A percentile compares a stretch with the other conserved stretches of the same genome.
Evolutionary conservation across 2,888 invertebrate species (phyloP).

Genomic region (Macaria liturata): DNA sequence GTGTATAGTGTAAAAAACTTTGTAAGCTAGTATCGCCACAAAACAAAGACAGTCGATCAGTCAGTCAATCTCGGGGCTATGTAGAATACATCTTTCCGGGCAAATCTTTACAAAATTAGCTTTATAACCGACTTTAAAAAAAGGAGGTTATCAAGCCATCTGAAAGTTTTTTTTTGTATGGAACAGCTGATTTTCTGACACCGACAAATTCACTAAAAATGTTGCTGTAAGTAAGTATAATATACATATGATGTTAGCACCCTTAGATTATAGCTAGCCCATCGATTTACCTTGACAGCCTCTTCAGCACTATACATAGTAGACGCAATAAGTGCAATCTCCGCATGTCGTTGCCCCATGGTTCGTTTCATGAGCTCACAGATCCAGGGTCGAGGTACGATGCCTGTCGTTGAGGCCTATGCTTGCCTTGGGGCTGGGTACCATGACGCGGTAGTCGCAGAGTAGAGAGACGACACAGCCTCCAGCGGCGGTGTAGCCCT

Average conservation of each 20-base stretch:
- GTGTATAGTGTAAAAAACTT: too few species aligned
- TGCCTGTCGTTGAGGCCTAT: slow-evolving; percentile 93
- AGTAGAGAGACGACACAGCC: slow-evolving; percentile 85
- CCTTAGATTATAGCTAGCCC: neutral
- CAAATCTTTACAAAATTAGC: too few species aligned
- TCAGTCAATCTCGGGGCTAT: too few species aligned
- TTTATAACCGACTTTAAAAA: too few species aligned
- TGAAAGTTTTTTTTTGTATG: too few species aligned
- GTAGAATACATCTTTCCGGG: too few species aligned
- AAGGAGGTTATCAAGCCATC: too few species aligned
- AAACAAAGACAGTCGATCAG: too few species aligned
- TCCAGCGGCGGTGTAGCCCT: slow-evolving; percentile 76
- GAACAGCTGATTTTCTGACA: too few species aligned
- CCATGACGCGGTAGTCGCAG: slow-evolving; percentile 87
- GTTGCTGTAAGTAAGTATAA: neutral
- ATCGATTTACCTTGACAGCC: slow-evolving; percentile 76
- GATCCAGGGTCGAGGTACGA: slow-evolving; percentile 87
- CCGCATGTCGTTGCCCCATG: slow-evolving; percentile 84
- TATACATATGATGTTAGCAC: too few species aligned
- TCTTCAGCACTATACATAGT: slow-evolving; percentile 86
- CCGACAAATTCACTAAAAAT: neutral
- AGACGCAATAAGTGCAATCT: slow-evolving; percentile 87
- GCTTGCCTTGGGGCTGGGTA: slow-evolving; percentile 49
- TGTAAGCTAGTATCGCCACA: too few species aligned
- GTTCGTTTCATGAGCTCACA: slow-evolving; percentile 73